Base-by-base conservation (phyloP, 1,140 invertebrate genomes). In the Asbolus verrucosus region DNA sequence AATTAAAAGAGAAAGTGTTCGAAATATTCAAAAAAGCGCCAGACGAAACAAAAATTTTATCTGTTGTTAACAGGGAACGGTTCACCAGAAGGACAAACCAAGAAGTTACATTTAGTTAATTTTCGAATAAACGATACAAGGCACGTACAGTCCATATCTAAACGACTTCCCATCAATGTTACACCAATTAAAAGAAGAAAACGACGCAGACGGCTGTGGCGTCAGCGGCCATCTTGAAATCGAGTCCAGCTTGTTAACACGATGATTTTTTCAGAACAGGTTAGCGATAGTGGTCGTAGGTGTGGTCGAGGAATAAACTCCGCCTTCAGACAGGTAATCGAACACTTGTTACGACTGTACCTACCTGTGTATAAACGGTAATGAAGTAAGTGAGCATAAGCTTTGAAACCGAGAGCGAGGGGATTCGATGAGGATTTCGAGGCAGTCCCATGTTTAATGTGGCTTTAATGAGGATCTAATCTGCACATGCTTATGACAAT, bases 161-260 rank as follows among this genome's bases (percentile, higher is more conserved):
- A 73, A 75, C 72, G 74, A 74, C 73, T 73, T 74, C 70, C 70
- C 74, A 74, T 75, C 74, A 73, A 71, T 73, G 69, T 76, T 71
- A 76, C 74, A 76, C 73, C 76, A 77, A 77, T 77, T 77, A 77
- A 77, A 77, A 73, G 38, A 76, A 76, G 69, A 76, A 76, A 69
- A 76, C 65, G 70, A 74, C 38, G 60, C 75, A 77, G 75, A 77
- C 75, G 66, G 65, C 62, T 62, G 59, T 75, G 75, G 75, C 75
- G 74, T 74, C 75, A 73, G 72, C 73, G 70, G 77, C 77, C 77
- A 79, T 79, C 77, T 79, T 79, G 76, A 75, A 77, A 71, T 68
- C 73, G 73, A 70, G 71, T 71, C 71, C 66, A 70, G 31, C 73
- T 75, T 76, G 75, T 79, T 77, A 76, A 76, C 75, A 79, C 62